Conservation (phyloP, 2,113 vertebrate genomes). For the Entelurus aequoreus region DNA sequence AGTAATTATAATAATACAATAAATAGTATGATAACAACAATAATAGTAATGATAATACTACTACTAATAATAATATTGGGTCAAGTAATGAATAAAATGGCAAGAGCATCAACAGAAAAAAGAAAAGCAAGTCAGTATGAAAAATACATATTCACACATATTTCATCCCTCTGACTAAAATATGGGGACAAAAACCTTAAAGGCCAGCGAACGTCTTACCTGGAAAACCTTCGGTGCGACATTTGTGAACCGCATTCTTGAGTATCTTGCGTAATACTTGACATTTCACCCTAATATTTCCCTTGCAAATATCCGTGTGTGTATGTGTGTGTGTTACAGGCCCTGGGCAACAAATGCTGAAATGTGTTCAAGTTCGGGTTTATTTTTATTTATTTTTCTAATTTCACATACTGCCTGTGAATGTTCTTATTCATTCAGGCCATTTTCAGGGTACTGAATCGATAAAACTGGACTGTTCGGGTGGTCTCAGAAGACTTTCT, state of each 20-base stretch:
- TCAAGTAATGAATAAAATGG: constrained; percentile 23
- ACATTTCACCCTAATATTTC: not conserved
- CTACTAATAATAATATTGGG: not conserved
- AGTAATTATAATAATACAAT: not conserved
- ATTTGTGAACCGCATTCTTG: constrained; percentile 29
- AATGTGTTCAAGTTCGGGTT: no score
- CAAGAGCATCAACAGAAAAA: constrained; percentile 44
- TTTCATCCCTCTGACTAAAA: no score
- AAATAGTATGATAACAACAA: not conserved
- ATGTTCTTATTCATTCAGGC: no score
- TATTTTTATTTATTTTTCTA: no score
- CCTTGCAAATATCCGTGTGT: not conserved
- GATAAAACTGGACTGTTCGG: no score
- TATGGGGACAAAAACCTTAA: not conserved
- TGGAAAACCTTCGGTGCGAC: constrained; percentile 28
- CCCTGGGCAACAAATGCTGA: no score
- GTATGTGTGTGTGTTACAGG: not conserved
- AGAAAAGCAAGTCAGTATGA: constrained; percentile 48
- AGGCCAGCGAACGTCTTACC: constrained; percentile 36
- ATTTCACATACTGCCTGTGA: no score
- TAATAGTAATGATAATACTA: no score
- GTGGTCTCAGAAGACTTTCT: no score
- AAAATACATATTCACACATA: constrained; percentile 46
- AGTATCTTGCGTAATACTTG: not conserved
- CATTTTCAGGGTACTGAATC: no score